Base-by-base conservation (phyloP, 64 coral and sea anemone genomes). In the Montipora foliosa region DNA sequence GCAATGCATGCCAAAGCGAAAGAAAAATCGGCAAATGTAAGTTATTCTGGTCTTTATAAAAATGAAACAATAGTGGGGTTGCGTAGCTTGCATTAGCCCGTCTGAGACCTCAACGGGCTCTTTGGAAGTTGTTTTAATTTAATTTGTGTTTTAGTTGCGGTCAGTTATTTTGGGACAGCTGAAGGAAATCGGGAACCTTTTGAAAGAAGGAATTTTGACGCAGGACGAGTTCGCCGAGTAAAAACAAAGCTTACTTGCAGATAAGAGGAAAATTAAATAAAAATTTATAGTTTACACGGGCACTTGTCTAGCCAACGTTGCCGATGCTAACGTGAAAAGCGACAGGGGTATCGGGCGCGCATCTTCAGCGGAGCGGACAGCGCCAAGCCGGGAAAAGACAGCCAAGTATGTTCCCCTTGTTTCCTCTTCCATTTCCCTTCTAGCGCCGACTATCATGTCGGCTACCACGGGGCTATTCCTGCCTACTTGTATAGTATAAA, bases 191-290 rank as follows among this genome's bases (percentile, higher is more conserved):
- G 17, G 78, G 21, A 52, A 81, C 53, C 78, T 81, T 22, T 47
- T 22, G 4, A 81, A 21, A 11, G 78, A 81, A 60, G 78, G 78
- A 81, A 8, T 59, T 17, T 81, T 81, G 29, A 57, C 51, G 50
- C 78, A 81, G 50, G 16, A 55, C 0, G 78, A 81, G 78, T 81
- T 81, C 50, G 78, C 53, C 55, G 78, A 81, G 50, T 51, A 81
- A 81, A 81, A 81, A 21, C 49, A 55, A 21, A 22, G 58, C 4
- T 21, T 81, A 20, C 49, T 81, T 22, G 55, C n/a, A 24, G 78
- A 81, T 57, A 9, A 59, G 13, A 81, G 78, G 55, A 81, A 81
- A 21, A 60, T 81, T 22, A 81, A 21, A 22, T 52, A 81, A 58
- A 81, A 76, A 76, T 45, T 76, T 76, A 64, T 64, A 64, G 60